Base-by-base conservation (phyloP, 2,797 vertebrate genomes). In the Tenualosa thibaudeaui region DNA sequence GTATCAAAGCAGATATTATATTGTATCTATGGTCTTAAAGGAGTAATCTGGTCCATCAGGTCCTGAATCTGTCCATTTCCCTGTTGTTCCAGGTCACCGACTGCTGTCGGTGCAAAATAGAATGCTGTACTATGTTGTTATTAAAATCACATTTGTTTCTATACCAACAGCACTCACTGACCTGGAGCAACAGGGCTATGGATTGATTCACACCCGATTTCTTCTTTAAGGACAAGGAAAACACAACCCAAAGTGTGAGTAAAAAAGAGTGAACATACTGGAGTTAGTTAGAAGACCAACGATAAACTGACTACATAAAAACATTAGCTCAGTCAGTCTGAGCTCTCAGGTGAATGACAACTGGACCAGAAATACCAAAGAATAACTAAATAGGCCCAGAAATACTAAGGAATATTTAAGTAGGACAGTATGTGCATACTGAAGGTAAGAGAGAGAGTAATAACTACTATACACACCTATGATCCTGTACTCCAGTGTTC, bases 401-500 rank as follows among this genome's bases (percentile, higher is more conserved):
- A 49, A 49, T 49, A 49, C 46, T 49, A 49, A 8, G 46, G 2
- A 10, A 53, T 53, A 15, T 4, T 10, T 53, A 54, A 54, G 0
- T 15, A 54, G 53, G 53, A 17, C 53, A 17, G 53, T 54, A 19
- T 19, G 51, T 51, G 50, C 82, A 54, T 71, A 84, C 81, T 82
- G 6, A 3, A 5, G 13, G 0, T n/a, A 5, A 56, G n/a, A 24
- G 7, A 56, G n/a, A 68, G 17, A 53, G 49, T 43, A 37, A 51
- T 8, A 17, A 56, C 54, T 4, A 37, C 26, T 92, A 95, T 91
- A 51, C 50, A 51, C 50, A 99, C 98, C 97, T 84, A 95, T 91
- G 89, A 99, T 92, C 2, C 81, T 93, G 93, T 99, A 99, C 53
- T 96, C 94, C 86, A 99, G 88, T 65, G 94, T 94, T 51, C 98